Evolutionary conservation across 2,797 vertebrate genomes (phyloP).

Genomic region (Sebastes melanostomus): DNA sequence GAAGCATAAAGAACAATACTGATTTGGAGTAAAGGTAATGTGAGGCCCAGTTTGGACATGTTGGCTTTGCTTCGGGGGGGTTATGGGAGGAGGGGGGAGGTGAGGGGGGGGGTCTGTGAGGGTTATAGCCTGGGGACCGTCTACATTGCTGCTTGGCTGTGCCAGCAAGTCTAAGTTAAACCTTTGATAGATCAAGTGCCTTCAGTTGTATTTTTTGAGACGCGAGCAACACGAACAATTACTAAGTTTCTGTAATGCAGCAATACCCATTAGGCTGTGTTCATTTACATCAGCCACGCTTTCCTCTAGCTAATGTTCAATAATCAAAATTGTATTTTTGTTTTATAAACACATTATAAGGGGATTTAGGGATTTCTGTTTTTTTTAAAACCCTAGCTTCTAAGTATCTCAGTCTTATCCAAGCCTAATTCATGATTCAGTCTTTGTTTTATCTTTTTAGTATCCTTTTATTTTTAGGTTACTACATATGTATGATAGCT

Average conservation of each 20-base stretch:
- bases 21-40: slow-evolving; percentile 82
- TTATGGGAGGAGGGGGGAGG: not conserved
- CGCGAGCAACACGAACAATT: slow-evolving; percentile 68
- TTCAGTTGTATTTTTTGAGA: slow-evolving; percentile 79
- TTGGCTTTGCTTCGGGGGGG: slow-evolving; percentile 39
- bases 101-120: not conserved
- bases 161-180: slow-evolving; percentile 84
- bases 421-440: slow-evolving; percentile 85
- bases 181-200: slow-evolving; percentile 84
- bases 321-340: slow-evolving; percentile 73
- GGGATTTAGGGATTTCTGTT: slow-evolving; percentile 80
- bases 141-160: slow-evolving; percentile 84
- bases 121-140: slow-evolving; percentile 62
- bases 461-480: slow-evolving; percentile 69
- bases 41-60: slow-evolving; percentile 60
- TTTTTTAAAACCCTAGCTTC: slow-evolving; percentile 77
- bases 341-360: slow-evolving; percentile 84
- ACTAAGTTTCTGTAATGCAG: slow-evolving; percentile 62
- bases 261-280: slow-evolving; percentile 57
- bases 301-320: slow-evolving; percentile 66
- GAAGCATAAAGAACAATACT: slow-evolving; percentile 79
- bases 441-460: slow-evolving; percentile 75
- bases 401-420: slow-evolving; percentile 89
- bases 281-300: slow-evolving; percentile 51
- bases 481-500: slow-evolving; percentile 71